Evolutionary conservation across 1,140 invertebrate genomes (phyloP), one percentile per base, ranked within the genome.

Genomic region (Aphelinus atriplicis): DNA sequence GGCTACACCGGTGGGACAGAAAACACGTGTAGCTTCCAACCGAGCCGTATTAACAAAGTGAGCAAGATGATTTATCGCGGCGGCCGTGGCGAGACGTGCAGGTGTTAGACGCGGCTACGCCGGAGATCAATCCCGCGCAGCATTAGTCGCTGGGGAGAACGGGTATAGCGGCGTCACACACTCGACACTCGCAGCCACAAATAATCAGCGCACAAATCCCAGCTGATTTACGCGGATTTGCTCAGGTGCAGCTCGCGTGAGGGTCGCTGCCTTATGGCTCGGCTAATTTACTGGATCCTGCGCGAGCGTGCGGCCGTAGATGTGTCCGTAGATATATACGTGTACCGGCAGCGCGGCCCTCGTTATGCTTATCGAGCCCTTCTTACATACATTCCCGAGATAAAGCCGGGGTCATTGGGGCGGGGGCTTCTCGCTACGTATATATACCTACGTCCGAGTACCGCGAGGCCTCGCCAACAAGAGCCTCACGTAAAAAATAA

Each of bases 201-300:
- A 70, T 70, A 70, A 70, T 70, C 68, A 10, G 9, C 57, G 7
- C 48, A 57, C 69, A 57, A 72, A 72, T 57, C 53, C 46, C n/a
- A 51, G 26, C 10, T 55, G 47, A 60, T 69, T 60, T n/a, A 45
- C 63, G 9, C 62, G 43, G 57, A 57, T 64, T 72, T 64, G 53
- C 61, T 43, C 70, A 71, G 69, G 50, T 62, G 69, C 60, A 71
- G 45, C 7, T 51, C 69, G 60, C 7, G 50, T 50, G 45, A 9
- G 64, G 6, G 26, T 45, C 4, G 9, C 45, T n/a, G 50, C 42
- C 64, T n/a, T 58, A 7, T 26, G 53, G 43, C n/a, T 45, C 26
- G 3, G 5, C 60, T 63, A 70, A 70, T 70, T 70, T 53, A 70
- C 58, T n/a, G 26, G 3, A 46, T n/a, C 62, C 62, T 51, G 42